Evolutionary conservation across 2,113 vertebrate species (phyloP).

Genomic region (Hippocampus mohnikei): DNA sequence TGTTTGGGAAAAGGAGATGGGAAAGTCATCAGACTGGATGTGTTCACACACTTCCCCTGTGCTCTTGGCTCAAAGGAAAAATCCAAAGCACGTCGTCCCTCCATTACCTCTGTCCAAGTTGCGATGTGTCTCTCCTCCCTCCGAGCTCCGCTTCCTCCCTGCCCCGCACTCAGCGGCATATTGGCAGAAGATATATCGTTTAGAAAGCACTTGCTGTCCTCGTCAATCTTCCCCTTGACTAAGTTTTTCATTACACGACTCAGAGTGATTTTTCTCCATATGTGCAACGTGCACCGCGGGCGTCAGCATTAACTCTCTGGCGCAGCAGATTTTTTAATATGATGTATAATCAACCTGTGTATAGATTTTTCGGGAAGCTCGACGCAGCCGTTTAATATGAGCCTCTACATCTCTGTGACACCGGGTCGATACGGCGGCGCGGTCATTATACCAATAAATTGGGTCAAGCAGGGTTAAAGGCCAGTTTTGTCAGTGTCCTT

Average conservation of each 20-base stretch:
- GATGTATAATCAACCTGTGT: conserved; percentile 42
- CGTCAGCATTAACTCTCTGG: conserved; percentile 27
- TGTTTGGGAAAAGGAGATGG: conserved; percentile 33
- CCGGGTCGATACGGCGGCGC: conserved; percentile 48
- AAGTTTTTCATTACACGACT: conserved; percentile 29
- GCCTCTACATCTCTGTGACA: conserved; percentile 43
- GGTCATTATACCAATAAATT: conserved; percentile 67
- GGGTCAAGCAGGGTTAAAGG: conserved; percentile 68
- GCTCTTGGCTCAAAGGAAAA: conserved; percentile 55
- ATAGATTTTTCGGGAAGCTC: conserved; percentile 42
- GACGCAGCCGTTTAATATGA: conserved; percentile 48
- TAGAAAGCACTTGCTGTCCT: conserved; percentile 47
- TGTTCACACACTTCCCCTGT: conserved; percentile 42
- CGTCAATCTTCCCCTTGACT: conserved; percentile 40
- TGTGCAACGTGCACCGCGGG: conserved; percentile 33
- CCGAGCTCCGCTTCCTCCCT: conserved; percentile 23
- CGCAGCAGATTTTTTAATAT: conserved; percentile 24
- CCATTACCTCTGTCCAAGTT: conserved; percentile 12
- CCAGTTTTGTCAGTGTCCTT: conserved; percentile 42
- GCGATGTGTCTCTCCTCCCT: conserved; percentile 8
- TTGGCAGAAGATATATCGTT: conserved; percentile 38
- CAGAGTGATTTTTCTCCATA: conserved; percentile 40
- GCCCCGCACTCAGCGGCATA: conserved; percentile 4
- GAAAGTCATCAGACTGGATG: conserved; percentile 44
- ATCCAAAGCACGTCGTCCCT: conserved; percentile 34